Evolutionary conservation across 2,797 vertebrate species (phyloP), one percentile per base, ranked within the genome.

Genomic region (Tapera naevia): DNA sequence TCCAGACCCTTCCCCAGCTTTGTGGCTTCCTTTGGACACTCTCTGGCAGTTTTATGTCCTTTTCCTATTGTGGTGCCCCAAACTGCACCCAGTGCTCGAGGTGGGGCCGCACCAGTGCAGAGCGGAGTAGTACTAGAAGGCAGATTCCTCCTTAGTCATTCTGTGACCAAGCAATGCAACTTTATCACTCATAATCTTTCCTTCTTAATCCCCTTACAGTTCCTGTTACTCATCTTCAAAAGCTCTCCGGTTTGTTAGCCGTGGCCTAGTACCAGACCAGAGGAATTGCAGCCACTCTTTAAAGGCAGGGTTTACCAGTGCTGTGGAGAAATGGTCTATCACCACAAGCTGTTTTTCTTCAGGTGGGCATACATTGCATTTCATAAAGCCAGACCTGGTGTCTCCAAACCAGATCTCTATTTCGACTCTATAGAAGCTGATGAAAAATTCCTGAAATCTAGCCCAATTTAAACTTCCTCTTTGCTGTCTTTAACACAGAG

Each of bases 131-230:
- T 86, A 60, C 70, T 60, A 53, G 28, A 48, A 93, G 87, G 81
- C 79, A 93, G 94, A 95, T 78, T 78, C 41, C 82, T 65, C 72
- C 75, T 92, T 50, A 80, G 79, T 81, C 82, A 81, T 70, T 81
- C 66, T 86, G 80, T 70, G 82, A 86, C 91, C 62, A 80, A 84
- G 73, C 33, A 88, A 72, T 53, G 80, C 39, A 50, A 79, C 91
- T 84, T 95, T 95, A 89, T 76, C 39, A 41, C 76, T 88, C 70
- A 48, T 83, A 80, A 93, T 91, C 75, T 92, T 73, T 45, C 37
- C 1, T 67, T 88, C 37, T 61, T 93, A 92, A 92, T 92, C 72
- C 67, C 65, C 21, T 89, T 71, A 30, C 37, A 83, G 50, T 24
- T 93, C 69, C 87, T 89, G 23, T 45, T 89, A 32, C 72, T 92